Evolutionary conservation across 2,797 vertebrate species (phyloP).

Genomic region (Botia kubotai): DNA sequence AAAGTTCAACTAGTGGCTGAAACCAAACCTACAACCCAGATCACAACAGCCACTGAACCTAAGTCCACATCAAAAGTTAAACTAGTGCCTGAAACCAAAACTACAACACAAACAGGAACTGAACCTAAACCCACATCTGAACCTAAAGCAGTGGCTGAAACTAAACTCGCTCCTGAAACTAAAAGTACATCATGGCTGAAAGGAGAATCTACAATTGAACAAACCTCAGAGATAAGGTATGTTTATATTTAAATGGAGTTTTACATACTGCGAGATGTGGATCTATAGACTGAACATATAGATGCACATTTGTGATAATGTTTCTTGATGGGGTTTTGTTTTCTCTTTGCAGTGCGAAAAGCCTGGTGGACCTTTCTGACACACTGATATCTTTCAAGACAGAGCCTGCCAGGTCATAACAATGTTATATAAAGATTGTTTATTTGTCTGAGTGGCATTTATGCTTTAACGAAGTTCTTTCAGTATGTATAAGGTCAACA

Average conservation of each 20-base stretch:
- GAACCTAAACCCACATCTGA: constrained; percentile 6
- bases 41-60: background rate
- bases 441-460: constrained; percentile 15
- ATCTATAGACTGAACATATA: background rate
- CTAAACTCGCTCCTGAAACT: background rate
- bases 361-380: constrained; percentile 61
- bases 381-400: constrained; percentile 66
- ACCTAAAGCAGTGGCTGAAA: background rate
- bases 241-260: background rate
- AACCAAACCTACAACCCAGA: background rate
- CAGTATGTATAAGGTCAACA: too few species aligned
- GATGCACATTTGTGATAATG: background rate
- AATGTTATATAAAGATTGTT: background rate
- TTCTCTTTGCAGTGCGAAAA: constrained; percentile 54
- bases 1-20: background rate
- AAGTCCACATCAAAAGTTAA: background rate
- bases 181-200: background rate
- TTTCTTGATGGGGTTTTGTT: constrained; percentile 41
- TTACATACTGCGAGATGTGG: background rate
- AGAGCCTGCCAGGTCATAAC: constrained; percentile 66
- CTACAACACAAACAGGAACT: background rate
- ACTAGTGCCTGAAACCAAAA: background rate
- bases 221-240: constrained; percentile 62
- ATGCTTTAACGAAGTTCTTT: background rate
- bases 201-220: constrained; percentile 23